Base-by-base conservation (phyloP, 2,888 invertebrate genomes). In the Xanthia icteritia region DNA sequence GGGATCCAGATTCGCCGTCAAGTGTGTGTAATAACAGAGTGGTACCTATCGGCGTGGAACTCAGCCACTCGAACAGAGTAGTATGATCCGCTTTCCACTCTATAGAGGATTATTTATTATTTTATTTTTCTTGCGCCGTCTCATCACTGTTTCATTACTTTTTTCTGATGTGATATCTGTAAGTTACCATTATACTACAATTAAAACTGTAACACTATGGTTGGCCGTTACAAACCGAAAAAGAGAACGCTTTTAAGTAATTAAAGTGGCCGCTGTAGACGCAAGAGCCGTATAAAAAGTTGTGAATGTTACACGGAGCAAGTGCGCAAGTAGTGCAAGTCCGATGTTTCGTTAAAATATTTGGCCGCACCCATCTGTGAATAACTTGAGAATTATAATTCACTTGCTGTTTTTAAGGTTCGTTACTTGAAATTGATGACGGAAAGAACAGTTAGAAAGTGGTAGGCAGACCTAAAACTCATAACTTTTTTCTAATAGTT, bases 201-300 rank as follows among this genome's bases (percentile, higher is more conserved):
- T 89, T 90, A 89, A 88, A 90, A 89, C 89, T 89, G 90, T 89
- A 88, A 87, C 90, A 83, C 84, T 88, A 92, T 92, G 89, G 91
- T 88, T 91, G 86, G 89, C 92, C 93, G 94, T 93, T 93, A 93
- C 86, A 74, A 87, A 88, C 90, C 92, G 91, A 91, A 94, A 92
- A 92, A 92, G 91, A 93, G 92, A 91, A 90, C 91, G 91, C 86
- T 91, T 92, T 91, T 87, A 87, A 88, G 89, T 89, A 91, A 92
- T 92, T 92, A 92, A 90, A 90, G 89, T 90, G 86, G 89, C 85
- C 82, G 81, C 79, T 83, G 83, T 81, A 86, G 89, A 86, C 82
- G 89, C 92, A 91, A 82, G 82, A 86, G 88, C 86, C 92, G 92
- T 91, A 87, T 89, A 90, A 91, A 88, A 89, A 88, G 79, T 89